Percentiles rank a stretch among this genome's conserved stretches.
Conservation (phyloP, 1,140 invertebrate species). For the Drosophila sechellia region DNA sequence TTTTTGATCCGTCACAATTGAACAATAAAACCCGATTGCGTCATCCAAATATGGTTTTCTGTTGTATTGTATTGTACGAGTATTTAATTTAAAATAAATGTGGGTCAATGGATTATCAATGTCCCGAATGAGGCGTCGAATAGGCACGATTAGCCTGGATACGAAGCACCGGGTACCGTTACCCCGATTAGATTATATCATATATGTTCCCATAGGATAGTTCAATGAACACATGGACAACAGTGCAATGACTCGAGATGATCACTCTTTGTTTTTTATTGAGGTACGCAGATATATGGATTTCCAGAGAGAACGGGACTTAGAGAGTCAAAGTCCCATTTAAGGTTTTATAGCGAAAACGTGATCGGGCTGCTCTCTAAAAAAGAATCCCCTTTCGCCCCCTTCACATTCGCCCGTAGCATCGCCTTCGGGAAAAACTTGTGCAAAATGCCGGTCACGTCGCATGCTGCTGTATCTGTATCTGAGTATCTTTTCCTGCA, state of each 20-base stretch:
- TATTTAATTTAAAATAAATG: conserved; percentile 36
- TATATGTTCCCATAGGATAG: conserved; percentile 5
- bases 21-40: conserved; percentile 38
- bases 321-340: conserved; percentile 10
- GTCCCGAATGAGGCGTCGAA: conserved; percentile 11
- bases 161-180: conserved; percentile 4
- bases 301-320: background rate
- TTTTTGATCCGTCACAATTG: conserved; percentile 21
- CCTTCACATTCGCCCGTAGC: background rate
- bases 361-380: conserved; percentile 42
- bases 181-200: background rate
- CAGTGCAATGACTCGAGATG: conserved; percentile 52
- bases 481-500: conserved; percentile 11
- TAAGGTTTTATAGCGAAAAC: conserved; percentile 55
- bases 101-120: conserved; percentile 57
- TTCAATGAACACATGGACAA: conserved; percentile 37
- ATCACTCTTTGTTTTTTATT: conserved; percentile 30
- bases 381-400: background rate
- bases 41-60: conserved; percentile 39
- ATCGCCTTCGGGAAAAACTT: conserved; percentile 22
- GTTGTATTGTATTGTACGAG: conserved; percentile 7
- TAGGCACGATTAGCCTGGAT: background rate
- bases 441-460: conserved; percentile 41
- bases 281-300: conserved; percentile 9
- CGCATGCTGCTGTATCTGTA: conserved; percentile 21